A percentile compares a stretch with the other conserved stretches of the same genome.
Evolutionary conservation across 2,888 invertebrate species (phyloP).

Genomic region (Cylloceria caligata): DNA sequence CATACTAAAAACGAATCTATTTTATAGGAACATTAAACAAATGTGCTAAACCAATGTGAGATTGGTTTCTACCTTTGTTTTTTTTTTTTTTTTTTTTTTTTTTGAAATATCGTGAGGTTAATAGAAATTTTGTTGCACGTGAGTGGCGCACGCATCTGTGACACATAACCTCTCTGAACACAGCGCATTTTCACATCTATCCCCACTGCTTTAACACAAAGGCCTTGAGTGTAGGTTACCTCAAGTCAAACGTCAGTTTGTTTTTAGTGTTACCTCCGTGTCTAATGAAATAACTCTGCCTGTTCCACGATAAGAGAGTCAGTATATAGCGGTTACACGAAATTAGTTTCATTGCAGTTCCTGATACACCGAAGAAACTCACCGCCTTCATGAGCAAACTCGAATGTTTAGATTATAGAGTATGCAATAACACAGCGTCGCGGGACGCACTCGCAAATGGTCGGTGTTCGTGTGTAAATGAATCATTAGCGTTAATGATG

Average conservation of each 20-base stretch:
- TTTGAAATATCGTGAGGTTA: too few relatives aligned
- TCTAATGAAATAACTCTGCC: constrained; percentile 46
- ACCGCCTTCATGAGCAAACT: constrained; percentile 34
- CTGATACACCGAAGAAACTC: constrained; percentile 42
- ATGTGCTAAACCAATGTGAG: too few relatives aligned
- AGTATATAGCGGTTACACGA: constrained; percentile 6
- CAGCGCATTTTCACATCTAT: too few relatives aligned
- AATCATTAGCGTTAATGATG: constrained; percentile 68
- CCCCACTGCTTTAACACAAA: too few relatives aligned
- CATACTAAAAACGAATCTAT: too few relatives aligned
- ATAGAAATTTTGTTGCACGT: too few relatives aligned
- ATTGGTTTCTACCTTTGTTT: too few relatives aligned
- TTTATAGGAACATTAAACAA: too few relatives aligned
- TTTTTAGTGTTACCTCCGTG: constrained; percentile 29
- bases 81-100: too few relatives aligned
- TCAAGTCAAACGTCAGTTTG: constrained; percentile 14
- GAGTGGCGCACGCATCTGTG: too few relatives aligned
- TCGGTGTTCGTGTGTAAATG: constrained; percentile 61
- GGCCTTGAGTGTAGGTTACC: neutral
- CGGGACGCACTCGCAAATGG: constrained; percentile 42
- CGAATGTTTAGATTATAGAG: constrained; percentile 24
- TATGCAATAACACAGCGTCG: constrained; percentile 34
- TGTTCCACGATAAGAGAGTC: constrained; percentile 31
- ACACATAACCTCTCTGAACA: too few relatives aligned
- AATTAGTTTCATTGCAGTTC: constrained; percentile 47